Base-by-base conservation (phyloP, 2,113 vertebrate genomes). In the Chloebia gouldiae region DNA sequence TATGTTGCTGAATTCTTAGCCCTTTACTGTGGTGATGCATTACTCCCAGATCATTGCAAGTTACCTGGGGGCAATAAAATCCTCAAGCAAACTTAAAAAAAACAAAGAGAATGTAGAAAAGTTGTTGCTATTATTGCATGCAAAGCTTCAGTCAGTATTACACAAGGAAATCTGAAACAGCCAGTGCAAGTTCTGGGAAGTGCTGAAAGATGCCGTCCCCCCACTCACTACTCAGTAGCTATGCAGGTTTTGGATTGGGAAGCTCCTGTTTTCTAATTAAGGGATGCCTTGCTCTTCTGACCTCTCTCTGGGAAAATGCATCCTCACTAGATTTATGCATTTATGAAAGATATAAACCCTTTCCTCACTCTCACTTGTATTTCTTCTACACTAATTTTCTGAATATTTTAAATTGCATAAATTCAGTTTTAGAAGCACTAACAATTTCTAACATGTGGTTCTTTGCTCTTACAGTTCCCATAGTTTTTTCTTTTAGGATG, bases 131-230 rank as follows among this genome's bases (percentile, higher is more conserved):
- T 57, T 57, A 60, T 40, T 92, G 57, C 49, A 28, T 61, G 24
- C 47, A 40, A 35, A 80, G n/a, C n/a, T 76, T 42, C 2, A 3
- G n/a, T 44, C 72, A 42, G 22, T 51, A 21, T 70, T 61, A 76
- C 30, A 22, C 30, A 39, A 70, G 17, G 56, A 65, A 57, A 80
- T 76, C 68, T 68, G 13, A 71, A 68, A 15, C 3, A 44, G 19
- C 18, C 40, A 47, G 40, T 64, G 47, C 11, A 56, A 30, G 31
- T 66, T 73, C 23, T 37, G 24, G 31, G 30, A 7, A 21, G 37
- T 47, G 59, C 39, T 72, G 50, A 45, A 64, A 42, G 50, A 40
- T 0, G 0, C 9, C 2, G 2, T 19, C 7, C 24, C 19, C 15
- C 5, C 4, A 13, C 30, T 71, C 4, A 11, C 24, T 72, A 7